These are phyloP conservation scores for Drosophila navojoa DNA, from an alignment of 1,140 invertebrate species.

Conservation along the genomic window DNA sequence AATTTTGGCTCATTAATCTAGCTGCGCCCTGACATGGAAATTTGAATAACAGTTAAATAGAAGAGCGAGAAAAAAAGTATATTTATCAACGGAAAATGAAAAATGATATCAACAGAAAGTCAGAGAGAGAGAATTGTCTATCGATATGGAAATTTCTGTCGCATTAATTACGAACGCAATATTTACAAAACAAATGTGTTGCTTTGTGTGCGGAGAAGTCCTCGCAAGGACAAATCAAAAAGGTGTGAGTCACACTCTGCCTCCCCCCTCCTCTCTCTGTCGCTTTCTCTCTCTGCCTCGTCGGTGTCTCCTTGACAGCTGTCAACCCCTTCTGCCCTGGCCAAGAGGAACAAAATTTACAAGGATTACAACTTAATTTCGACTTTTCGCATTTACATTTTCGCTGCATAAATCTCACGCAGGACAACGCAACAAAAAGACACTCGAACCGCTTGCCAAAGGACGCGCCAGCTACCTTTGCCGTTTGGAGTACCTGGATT, in stretches of 20 bases:
- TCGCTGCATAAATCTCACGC: slow-evolving; percentile 73
- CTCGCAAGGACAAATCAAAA: slow-evolving; percentile 11
- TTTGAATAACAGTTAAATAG: slow-evolving; percentile 49
- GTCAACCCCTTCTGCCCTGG: slow-evolving; percentile 67
- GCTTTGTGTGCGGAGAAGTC: slow-evolving; percentile 49
- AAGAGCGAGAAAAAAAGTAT: slow-evolving; percentile 10
- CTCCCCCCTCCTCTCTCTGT: background rate
- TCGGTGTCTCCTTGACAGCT: slow-evolving; percentile 44
- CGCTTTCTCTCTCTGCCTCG: background rate
- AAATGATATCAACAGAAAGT: slow-evolving; percentile 21
- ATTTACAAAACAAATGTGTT: slow-evolving; percentile 84
- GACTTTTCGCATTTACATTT: slow-evolving; percentile 73
- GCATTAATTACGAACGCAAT: slow-evolving; percentile 73
- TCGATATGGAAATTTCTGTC: slow-evolving; percentile 28
- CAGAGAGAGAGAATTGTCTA: background rate
- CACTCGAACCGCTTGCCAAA: slow-evolving; percentile 63
- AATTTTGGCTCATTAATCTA: slow-evolving; percentile 71
- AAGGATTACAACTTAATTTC: slow-evolving; percentile 83
- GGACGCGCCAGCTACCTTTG: background rate
- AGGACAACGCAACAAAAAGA: slow-evolving; percentile 43
- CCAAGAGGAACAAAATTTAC: slow-evolving; percentile 60
- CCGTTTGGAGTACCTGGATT: slow-evolving; percentile 5
- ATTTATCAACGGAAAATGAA: slow-evolving; percentile 50
- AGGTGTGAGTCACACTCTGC: slow-evolving; percentile 48
- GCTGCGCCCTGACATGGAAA: slow-evolving; percentile 7